Evolutionary conservation across 2,888 invertebrate species (phyloP).

Genomic region (Spisula subtruncata): DNA sequence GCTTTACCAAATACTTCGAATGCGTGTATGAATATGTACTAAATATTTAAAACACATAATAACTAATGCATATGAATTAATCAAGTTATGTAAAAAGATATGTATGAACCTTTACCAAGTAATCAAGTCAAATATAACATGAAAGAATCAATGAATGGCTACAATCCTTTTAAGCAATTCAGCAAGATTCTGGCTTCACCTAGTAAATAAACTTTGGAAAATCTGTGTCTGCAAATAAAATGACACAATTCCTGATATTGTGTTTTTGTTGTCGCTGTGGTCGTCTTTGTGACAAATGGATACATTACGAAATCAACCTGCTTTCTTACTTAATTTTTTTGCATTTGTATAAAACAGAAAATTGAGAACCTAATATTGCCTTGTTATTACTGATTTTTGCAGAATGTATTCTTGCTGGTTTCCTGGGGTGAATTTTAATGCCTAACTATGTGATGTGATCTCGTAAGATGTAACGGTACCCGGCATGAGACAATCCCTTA

Average conservation of each 20-base stretch:
- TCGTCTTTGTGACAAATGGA: conserved; percentile 4
- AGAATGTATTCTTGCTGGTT: conserved; percentile 3
- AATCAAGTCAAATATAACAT: too few relatives aligned
- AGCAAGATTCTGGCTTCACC: too few relatives aligned
- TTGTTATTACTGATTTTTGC: background rate
- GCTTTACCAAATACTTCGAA: too few relatives aligned
- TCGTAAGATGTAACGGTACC: background rate
- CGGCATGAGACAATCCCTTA: conserved; percentile 16
- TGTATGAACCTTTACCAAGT: too few relatives aligned
- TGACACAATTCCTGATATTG: background rate
- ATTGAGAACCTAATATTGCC: background rate
- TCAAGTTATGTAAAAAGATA: too few relatives aligned
- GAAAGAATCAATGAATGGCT: too few relatives aligned
- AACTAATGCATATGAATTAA: too few relatives aligned
- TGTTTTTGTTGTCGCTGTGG: too few relatives aligned
- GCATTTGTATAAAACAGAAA: background rate
- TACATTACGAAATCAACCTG: background rate
- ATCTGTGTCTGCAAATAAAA: background rate
- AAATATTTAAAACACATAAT: too few relatives aligned
- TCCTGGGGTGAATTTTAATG: conserved; percentile 21
- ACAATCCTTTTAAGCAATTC: too few relatives aligned
- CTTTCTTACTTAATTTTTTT: background rate
- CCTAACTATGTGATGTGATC: background rate
- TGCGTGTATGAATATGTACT: too few relatives aligned
- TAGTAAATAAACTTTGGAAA: background rate